These are phyloP conservation scores for Myotis yumanensis DNA, from an alignment of 2,113 vertebrate species.

Conservation along the genomic window DNA sequence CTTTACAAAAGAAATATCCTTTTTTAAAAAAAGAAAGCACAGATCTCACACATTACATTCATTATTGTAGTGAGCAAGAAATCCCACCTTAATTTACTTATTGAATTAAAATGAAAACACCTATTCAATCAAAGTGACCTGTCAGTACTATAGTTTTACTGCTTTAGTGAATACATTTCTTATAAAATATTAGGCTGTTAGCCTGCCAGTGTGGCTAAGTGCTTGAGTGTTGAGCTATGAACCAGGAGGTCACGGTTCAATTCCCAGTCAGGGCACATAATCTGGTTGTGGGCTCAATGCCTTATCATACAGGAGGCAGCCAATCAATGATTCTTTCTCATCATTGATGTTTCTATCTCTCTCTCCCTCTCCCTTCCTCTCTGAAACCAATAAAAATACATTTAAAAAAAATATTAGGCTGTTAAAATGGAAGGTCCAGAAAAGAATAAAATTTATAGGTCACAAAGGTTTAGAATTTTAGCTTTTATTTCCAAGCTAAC, in stretches of 20 bases:
- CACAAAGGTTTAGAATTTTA: conserved; percentile 5
- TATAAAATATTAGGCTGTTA: neutral
- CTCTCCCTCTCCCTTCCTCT: too few species aligned
- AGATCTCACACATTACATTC: neutral
- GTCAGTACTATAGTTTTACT: neutral
- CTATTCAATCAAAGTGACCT: conserved; percentile 28
- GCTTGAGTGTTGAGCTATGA: too few species aligned
- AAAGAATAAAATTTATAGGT: neutral
- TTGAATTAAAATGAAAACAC: conserved; percentile 54
- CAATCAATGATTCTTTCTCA: too few species aligned
- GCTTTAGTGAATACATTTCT: conserved; percentile 21
- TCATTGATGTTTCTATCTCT: too few species aligned
- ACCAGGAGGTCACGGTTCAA: too few species aligned
- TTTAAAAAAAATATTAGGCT: neutral
- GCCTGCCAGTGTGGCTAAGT: too few species aligned
- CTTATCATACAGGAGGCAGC: too few species aligned
- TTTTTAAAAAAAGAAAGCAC: conserved; percentile 10
- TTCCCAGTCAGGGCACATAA: too few species aligned
- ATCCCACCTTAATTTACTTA: conserved; percentile 44
- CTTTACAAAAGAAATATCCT: conserved; percentile 11
- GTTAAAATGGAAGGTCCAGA: neutral
- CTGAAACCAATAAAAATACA: neutral
- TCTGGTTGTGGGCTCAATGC: too few species aligned
- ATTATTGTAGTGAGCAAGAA: conserved; percentile 39
- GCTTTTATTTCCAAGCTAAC: conserved; percentile 26